These are phyloP conservation scores for Xenentodon cancila DNA, from an alignment of 2,797 vertebrate species.

Conservation along the genomic window DNA sequence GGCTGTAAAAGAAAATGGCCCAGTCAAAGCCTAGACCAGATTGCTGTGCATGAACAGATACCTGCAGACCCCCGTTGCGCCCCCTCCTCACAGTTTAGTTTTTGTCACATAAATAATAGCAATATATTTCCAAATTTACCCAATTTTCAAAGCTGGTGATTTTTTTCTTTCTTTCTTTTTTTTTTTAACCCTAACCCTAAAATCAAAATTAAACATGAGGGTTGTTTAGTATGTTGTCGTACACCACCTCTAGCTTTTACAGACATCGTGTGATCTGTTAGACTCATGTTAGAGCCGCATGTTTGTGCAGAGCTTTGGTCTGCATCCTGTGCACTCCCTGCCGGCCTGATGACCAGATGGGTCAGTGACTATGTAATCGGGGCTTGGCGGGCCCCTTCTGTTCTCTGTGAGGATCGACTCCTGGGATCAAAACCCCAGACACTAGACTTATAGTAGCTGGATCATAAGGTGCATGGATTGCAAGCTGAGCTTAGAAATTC, in stretches of 20 bases:
- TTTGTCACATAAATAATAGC: no score
- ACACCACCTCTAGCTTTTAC: conserved; percentile 42
- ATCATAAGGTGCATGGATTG: conserved; percentile 51
- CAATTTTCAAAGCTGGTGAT: no score
- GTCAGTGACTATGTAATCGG: conserved; percentile 59
- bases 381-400: conserved; percentile 72
- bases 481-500: conserved; percentile 54
- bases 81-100: no score
- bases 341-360: conserved; percentile 70
- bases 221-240: conserved; percentile 37
- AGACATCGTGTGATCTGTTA: conserved; percentile 46
- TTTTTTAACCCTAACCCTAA: no score
- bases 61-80: no score
- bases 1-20: no score
- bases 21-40: no score
- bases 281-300: conserved; percentile 47
- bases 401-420: conserved; percentile 62
- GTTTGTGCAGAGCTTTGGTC: conserved; percentile 59
- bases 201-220: conserved; percentile 40
- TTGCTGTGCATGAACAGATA: no score
- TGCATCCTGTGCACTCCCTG: conserved; percentile 40
- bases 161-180: no score
- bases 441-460: conserved; percentile 47
- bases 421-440: conserved; percentile 64
- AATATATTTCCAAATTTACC: no score